Conservation (phyloP, 2,797 vertebrate species). For the Lateolabrax maculatus region DNA sequence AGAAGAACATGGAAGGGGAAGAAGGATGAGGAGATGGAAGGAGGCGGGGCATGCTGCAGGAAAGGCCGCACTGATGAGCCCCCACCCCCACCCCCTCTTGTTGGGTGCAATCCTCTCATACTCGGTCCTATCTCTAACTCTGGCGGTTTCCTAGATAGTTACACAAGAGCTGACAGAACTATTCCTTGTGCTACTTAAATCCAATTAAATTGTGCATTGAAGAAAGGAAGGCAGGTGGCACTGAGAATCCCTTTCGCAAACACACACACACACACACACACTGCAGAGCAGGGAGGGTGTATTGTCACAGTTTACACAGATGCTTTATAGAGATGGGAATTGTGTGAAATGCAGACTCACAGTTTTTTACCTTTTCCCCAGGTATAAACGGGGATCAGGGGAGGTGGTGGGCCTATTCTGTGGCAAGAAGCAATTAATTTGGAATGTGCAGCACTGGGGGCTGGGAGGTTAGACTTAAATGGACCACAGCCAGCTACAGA, state of each 20-base stretch:
- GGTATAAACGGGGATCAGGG: constrained; percentile 31
- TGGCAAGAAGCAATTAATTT: constrained; percentile 81
- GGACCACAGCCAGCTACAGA: constrained; percentile 74
- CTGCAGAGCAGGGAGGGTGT: constrained; percentile 31
- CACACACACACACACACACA: not conserved
- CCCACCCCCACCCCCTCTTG: not conserved
- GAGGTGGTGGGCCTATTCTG: constrained; percentile 42
- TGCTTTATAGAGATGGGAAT: constrained; percentile 40
- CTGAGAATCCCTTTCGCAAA: constrained; percentile 12
- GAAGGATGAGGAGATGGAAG: constrained; percentile 27
- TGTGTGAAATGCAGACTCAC: constrained; percentile 59
- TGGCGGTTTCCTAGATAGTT: constrained; percentile 43
- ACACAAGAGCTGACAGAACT: constrained; percentile 41
- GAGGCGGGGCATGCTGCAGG: constrained; percentile 54
- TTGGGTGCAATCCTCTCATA: constrained; percentile 25
- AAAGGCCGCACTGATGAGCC: constrained; percentile 36
- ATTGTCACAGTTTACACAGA: constrained; percentile 33
- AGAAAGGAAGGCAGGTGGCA: constrained; percentile 12
- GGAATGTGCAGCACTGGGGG: constrained; percentile 46
- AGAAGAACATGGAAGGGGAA: constrained; percentile 5
- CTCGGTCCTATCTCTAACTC: constrained; percentile 5
- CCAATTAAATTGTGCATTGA: constrained; percentile 22
- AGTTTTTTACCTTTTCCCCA: constrained; percentile 47
- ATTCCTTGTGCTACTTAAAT: constrained; percentile 28
- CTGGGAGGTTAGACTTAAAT: constrained; percentile 77